Base-by-base conservation (phyloP, 2,113 vertebrate genomes). In the Marcusenius ussheri region DNA sequence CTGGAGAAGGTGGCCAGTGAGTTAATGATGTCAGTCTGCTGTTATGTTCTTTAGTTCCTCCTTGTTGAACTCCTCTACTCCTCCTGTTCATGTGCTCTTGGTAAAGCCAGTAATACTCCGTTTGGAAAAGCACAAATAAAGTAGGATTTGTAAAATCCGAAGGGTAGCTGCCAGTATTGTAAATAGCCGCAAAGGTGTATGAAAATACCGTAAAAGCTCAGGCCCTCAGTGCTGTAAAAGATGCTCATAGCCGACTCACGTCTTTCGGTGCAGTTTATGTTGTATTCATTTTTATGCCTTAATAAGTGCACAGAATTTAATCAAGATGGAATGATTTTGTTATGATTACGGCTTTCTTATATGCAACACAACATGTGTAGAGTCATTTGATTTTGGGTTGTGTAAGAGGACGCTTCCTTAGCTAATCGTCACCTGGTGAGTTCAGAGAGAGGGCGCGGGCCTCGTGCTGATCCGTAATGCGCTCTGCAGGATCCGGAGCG, bases 61-160 rank as follows among this genome's bases (percentile, higher is more conserved):
- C 45, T 87, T 87, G 17, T 17, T 87, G 85, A 87, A 53, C 17
- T 46, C 24, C n/a, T 53, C 39, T 51, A 27, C 27, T 35, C 49
- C 85, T 51, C 49, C 49, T 50, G 27, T 87, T 87, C 51, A 50
- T 50, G 10, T 53, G 49, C 11, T 19, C 13, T 31, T 50, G 49
- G 49, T 17, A 87, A 53, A 11, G 85, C 19, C 17, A 47, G 80
- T 47, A 47, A 35, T 31, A 53, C 49, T 19, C n/a, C 2, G 10
- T 53, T 87, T 19, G 42, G 49, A 51, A 8, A 87, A 87, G 85
- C 46, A 87, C 24, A 87, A 87, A 86, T 50, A 50, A 86, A 86
- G 24, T 31, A 87, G 6, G 49, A 2, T 27, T 87, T n/a, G 47
- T 51, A 46, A 24, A 87, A 51, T 87, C 10, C 35, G 49, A 50